Conservation (phyloP, 2,888 invertebrate species). For the Blera fallax region DNA sequence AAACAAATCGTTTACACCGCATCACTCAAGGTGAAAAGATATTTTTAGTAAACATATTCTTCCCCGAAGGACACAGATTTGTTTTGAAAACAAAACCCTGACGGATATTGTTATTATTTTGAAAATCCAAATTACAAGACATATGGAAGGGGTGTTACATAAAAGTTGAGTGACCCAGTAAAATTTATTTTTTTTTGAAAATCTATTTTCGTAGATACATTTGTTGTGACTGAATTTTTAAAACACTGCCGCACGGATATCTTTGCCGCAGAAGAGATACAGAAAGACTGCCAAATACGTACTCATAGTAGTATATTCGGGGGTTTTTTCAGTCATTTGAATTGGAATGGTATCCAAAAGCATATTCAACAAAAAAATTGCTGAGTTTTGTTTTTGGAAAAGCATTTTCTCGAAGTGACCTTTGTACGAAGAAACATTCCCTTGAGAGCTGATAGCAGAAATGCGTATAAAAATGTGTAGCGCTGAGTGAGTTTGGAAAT, state of each 20-base stretch:
- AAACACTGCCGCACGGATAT: not conserved
- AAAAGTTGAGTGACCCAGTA: not conserved
- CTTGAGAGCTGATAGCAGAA: not conserved
- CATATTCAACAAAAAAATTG: not conserved
- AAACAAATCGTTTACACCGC: not conserved
- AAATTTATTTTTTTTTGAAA: not conserved
- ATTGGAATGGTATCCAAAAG: not conserved
- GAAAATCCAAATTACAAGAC: not conserved
- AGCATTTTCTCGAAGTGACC: not conserved
- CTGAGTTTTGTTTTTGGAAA: not conserved
- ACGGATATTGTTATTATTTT: not conserved
- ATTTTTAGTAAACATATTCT: not conserved
- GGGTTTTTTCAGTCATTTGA: not conserved
- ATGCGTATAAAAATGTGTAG: not conserved
- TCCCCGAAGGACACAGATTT: not conserved
- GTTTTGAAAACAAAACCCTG: not conserved
- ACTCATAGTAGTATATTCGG: too few species aligned
- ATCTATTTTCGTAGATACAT: too few species aligned
- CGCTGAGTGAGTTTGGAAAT: not conserved
- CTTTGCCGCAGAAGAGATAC: not conserved
- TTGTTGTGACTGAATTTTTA: not conserved
- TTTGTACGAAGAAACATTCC: not conserved
- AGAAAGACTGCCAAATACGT: not conserved
- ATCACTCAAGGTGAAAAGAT: not conserved
- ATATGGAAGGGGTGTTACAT: not conserved